Evolutionary conservation across 1,140 invertebrate species (phyloP).

Genomic region (Akabosia matsudoensis): DNA sequence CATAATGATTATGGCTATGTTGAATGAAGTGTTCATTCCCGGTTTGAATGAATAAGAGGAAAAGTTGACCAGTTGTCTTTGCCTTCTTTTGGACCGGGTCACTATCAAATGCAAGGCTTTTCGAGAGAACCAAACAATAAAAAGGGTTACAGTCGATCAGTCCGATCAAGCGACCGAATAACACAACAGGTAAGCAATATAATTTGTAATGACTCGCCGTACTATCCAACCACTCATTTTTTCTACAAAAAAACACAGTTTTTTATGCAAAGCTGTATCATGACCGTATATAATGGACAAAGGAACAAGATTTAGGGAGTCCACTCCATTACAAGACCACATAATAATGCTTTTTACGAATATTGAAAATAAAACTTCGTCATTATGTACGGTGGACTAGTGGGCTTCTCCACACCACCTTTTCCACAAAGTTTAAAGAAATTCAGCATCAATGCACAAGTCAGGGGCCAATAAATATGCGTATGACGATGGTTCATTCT

Average conservation of each 20-base stretch:
- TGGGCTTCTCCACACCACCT: no score
- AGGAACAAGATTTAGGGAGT: no score
- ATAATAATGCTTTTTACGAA: no score
- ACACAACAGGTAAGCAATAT: background rate
- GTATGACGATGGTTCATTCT: background rate
- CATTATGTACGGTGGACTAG: no score
- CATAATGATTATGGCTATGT: background rate
- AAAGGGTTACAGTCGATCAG: background rate
- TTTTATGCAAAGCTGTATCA: no score
- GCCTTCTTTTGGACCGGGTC: background rate
- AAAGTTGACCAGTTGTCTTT: slow-evolving; percentile 4
- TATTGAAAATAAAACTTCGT: no score
- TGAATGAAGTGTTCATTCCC: background rate
- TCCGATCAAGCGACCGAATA: background rate
- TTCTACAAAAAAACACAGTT: no score
- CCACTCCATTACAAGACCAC: no score
- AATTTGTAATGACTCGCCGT: no score
- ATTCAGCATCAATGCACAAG: background rate
- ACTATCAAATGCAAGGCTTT: background rate
- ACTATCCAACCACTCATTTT: no score
- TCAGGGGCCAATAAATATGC: background rate
- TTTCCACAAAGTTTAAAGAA: background rate
- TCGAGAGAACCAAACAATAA: background rate
- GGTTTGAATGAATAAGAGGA: background rate
- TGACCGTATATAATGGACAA: no score